Evolutionary conservation across 92 coral and sea anemone species (phyloP).

Genomic region (Plumapathes pennacea): DNA sequence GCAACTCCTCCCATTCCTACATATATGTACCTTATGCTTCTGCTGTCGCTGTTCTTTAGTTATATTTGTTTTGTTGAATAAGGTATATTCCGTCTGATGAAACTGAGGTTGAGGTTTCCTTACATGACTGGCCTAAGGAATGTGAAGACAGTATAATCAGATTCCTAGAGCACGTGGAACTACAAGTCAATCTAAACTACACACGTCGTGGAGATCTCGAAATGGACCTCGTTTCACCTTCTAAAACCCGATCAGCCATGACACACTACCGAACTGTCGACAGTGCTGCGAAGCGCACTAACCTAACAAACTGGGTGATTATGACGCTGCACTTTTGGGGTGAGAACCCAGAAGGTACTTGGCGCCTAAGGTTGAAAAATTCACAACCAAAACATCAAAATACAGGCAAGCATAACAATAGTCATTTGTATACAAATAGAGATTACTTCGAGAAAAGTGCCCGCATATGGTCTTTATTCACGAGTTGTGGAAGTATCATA

Average conservation of each 20-base stretch:
- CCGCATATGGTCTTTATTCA: no score
- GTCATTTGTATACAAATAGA: no score
- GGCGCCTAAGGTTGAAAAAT: slow-evolving; percentile 19
- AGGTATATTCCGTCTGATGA: slow-evolving; percentile 8
- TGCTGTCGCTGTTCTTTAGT: no score
- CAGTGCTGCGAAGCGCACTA: neutral
- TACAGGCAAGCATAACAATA: slow-evolving; percentile 22
- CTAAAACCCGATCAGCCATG: slow-evolving; percentile 7
- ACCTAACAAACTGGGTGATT: slow-evolving; percentile 20
- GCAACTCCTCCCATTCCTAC: no score
- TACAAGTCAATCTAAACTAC: slow-evolving; percentile 14
- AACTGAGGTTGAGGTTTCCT: neutral
- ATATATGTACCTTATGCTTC: no score
- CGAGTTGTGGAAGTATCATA: no score
- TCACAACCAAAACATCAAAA: neutral
- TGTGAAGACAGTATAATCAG: slow-evolving; percentile 2
- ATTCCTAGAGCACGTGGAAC: slow-evolving; percentile 33
- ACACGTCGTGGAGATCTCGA: slow-evolving; percentile 15
- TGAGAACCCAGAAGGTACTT: slow-evolving; percentile 15
- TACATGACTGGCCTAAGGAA: neutral
- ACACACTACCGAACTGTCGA: neutral
- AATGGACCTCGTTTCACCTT: slow-evolving; percentile 12
- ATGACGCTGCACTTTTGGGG: slow-evolving; percentile 31
- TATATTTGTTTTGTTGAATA: no score
- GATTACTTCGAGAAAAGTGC: no score